A percentile compares a stretch with the other conserved stretches of the same genome.
Conservation (phyloP, 1,140 invertebrate genomes). For the Drosophila sproati region DNA sequence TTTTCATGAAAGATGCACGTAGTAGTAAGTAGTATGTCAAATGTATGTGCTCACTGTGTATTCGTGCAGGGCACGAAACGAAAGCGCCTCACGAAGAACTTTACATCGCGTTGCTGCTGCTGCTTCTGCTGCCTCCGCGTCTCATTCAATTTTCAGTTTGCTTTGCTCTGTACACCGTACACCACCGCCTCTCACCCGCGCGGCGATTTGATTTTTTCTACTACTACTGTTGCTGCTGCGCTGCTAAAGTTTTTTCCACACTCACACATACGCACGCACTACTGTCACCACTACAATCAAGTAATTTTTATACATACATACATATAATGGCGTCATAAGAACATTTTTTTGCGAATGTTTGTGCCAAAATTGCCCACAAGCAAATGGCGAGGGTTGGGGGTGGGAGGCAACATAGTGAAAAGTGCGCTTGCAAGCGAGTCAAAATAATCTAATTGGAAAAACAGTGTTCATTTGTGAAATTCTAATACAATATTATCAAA, state of each 20-base stretch:
- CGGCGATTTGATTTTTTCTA: constrained; percentile 76
- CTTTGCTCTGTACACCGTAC: constrained; percentile 74
- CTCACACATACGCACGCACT: constrained; percentile 53
- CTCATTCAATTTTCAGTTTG: constrained; percentile 76
- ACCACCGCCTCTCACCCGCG: constrained; percentile 80
- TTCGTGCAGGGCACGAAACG: constrained; percentile 52
- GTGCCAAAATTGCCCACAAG: constrained; percentile 48
- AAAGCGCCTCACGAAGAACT: constrained; percentile 67
- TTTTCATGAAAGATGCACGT: neutral
- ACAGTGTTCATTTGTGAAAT: constrained; percentile 75
- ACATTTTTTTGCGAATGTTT: constrained; percentile 67
- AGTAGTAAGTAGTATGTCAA: neutral
- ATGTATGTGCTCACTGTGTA: constrained; percentile 35
- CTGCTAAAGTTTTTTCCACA: constrained; percentile 63
- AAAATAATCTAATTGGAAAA: constrained; percentile 59
- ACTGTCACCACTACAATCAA: constrained; percentile 66
- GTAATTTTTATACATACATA: constrained; percentile 69
- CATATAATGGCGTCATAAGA: constrained; percentile 81
- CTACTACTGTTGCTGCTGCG: constrained; percentile 73
- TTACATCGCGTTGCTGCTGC: constrained; percentile 62
- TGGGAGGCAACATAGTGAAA: constrained; percentile 19
- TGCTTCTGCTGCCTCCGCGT: constrained; percentile 73
- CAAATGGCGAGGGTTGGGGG: constrained; percentile 23
- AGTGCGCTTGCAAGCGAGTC: constrained; percentile 21
- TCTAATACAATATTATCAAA: constrained; percentile 80